These are phyloP conservation scores for Pandemis corylana DNA, from an alignment of 2,888 invertebrate species.

Conservation along the genomic window DNA sequence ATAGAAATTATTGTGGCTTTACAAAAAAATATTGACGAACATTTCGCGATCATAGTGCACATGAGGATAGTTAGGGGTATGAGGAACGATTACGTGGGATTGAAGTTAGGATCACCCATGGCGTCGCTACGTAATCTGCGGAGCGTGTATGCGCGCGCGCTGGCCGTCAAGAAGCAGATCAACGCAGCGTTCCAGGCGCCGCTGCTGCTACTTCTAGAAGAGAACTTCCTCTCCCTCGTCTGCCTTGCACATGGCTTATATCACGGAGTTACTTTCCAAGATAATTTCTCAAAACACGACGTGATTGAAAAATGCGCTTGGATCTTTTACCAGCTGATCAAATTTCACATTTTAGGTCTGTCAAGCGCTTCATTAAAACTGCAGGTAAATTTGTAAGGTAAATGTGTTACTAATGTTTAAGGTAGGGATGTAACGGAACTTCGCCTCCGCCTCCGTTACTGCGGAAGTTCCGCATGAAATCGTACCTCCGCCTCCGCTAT, in stretches of 20 bases:
- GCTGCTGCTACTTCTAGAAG: constrained; percentile 24
- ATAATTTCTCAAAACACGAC: not conserved
- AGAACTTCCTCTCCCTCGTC: constrained; percentile 39
- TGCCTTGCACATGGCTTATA: constrained; percentile 35
- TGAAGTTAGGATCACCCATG: not conserved
- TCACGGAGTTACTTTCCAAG: constrained; percentile 36
- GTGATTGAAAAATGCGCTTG: not conserved
- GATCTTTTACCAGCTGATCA: not conserved
- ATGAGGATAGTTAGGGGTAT: not conserved
- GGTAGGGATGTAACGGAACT: no score
- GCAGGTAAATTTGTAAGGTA: not conserved
- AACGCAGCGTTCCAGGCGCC: constrained; percentile 38
- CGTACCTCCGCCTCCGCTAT: no score
- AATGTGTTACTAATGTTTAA: not conserved
- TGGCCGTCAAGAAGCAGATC: constrained; percentile 21
- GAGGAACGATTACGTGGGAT: not conserved
- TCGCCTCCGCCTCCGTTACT: no score
- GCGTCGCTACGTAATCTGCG: constrained; percentile 20
- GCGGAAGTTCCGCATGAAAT: no score
- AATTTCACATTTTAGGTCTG: constrained; percentile 9
- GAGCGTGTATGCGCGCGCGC: constrained; percentile 29
- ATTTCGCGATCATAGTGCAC: constrained; percentile 1
- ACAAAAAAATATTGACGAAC: constrained; percentile 37
- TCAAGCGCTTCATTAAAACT: constrained; percentile 9
- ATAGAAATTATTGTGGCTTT: constrained; percentile 35